These are phyloP conservation scores for Bovichtus variegatus DNA, from an alignment of 2,797 vertebrate species.

Conservation along the genomic window DNA sequence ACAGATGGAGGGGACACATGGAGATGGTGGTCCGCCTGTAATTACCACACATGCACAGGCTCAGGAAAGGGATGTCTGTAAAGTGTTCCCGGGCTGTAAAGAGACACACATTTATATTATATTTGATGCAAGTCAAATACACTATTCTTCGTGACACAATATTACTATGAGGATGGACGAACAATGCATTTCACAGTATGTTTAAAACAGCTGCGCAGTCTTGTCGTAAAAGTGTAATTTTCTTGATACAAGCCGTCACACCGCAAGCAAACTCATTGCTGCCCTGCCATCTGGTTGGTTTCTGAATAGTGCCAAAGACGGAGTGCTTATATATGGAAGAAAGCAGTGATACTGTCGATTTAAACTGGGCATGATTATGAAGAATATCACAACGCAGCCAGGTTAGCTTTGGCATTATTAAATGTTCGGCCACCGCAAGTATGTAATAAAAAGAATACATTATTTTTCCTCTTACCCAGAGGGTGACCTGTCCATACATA, in stretches of 20 bases:
- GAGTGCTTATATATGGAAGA: conserved; percentile 24
- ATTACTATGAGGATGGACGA: not conserved
- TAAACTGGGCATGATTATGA: not conserved
- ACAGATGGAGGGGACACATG: conserved; percentile 70
- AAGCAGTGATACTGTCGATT: not conserved
- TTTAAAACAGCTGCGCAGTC: conserved; percentile 15
- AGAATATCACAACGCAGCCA: not conserved
- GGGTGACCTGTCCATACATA: not conserved
- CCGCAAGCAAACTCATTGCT: conserved; percentile 28
- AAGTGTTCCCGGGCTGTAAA: conserved; percentile 2
- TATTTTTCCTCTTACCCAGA: not conserved
- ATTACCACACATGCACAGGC: conserved; percentile 26
- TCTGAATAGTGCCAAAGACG: conserved; percentile 34
- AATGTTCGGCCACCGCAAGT: not conserved
- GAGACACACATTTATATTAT: not conserved
- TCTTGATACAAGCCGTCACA: conserved; percentile 30
- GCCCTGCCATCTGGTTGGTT: conserved; percentile 44
- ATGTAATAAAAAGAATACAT: not conserved
- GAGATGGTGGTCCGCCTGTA: conserved; percentile 34
- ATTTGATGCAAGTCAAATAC: not conserved
- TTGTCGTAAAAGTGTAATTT: conserved; percentile 17
- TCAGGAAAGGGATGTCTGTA: not conserved
- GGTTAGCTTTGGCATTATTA: not conserved
- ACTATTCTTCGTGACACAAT: conserved; percentile 1
- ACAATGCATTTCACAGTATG: not conserved